These are phyloP conservation scores for Grammomys surdaster DNA, from an alignment of 2,113 vertebrate species.

Conservation along the genomic window DNA sequence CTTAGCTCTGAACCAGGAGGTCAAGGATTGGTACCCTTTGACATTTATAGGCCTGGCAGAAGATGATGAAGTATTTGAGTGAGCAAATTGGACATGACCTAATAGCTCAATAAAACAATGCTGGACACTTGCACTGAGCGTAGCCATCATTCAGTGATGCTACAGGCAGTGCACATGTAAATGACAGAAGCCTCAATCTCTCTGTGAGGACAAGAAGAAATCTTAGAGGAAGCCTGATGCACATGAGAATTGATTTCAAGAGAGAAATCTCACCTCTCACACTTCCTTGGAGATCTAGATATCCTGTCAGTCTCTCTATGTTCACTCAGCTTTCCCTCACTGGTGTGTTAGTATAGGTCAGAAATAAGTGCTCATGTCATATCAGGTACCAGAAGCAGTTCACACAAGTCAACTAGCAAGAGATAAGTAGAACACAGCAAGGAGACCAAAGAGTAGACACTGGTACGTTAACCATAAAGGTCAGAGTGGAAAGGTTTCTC, in stretches of 20 bases:
- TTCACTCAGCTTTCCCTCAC: background rate
- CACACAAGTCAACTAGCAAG: background rate
- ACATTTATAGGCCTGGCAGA: conserved; percentile 71
- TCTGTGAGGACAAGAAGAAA: conserved; percentile 1
- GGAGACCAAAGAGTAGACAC: background rate
- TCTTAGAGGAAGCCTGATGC: background rate
- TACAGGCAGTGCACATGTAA: conserved; percentile 7
- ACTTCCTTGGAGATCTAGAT: background rate
- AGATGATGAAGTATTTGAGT: conserved; percentile 68
- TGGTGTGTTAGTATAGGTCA: background rate
- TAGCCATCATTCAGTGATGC: background rate
- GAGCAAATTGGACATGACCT: conserved; percentile 65
- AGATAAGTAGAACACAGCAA: background rate
- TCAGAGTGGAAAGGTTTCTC: background rate
- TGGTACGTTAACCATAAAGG: background rate
- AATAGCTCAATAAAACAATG: conserved; percentile 66
- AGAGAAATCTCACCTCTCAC: background rate
- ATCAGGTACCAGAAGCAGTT: background rate
- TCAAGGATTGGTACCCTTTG: conserved; percentile 55
- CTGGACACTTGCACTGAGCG: conserved; percentile 1
- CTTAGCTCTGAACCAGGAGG: conserved; percentile 54
- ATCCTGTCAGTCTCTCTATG: background rate
- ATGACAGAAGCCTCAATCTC: conserved; percentile 6
- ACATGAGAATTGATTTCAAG: background rate
- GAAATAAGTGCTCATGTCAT: background rate